Conservation (phyloP, 1,140 invertebrate species). For the Pararge aegeria region DNA sequence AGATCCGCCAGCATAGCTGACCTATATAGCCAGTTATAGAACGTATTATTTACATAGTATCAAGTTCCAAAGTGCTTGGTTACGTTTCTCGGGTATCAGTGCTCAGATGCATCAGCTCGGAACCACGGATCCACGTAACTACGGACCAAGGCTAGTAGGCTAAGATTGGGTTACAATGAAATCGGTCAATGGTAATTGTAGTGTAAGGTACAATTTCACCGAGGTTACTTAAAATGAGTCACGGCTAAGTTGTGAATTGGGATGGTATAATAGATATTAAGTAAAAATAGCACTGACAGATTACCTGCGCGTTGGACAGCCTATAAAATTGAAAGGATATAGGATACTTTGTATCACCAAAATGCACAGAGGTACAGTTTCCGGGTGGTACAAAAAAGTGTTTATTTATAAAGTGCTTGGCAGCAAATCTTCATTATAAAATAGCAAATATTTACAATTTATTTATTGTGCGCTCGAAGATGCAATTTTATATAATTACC, state of each 20-base stretch:
- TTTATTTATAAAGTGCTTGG: too few relatives aligned
- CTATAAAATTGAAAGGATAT: too few relatives aligned
- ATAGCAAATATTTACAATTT: too few relatives aligned
- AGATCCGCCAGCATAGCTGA: constrained; percentile 1
- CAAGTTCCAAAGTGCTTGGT: constrained; percentile 28
- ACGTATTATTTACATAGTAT: constrained; percentile 41
- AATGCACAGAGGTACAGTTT: too few relatives aligned
- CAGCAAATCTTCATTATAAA: too few relatives aligned
- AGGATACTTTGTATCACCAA: too few relatives aligned
- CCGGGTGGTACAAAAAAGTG: too few relatives aligned
- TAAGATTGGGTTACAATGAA: constrained; percentile 32
- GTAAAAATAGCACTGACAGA: too few relatives aligned
- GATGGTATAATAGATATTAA: not conserved
- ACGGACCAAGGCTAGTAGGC: constrained; percentile 46
- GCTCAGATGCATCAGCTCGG: constrained; percentile 36
- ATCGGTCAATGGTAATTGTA: constrained; percentile 36
- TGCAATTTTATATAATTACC: too few relatives aligned
- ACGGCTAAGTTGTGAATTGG: not conserved
- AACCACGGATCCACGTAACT: constrained; percentile 45
- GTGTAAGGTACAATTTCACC: constrained; percentile 33
- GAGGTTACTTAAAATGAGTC: constrained; percentile 47
- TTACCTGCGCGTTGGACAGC: too few relatives aligned
- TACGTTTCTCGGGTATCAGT: constrained; percentile 44
- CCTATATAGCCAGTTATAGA: constrained; percentile 35
- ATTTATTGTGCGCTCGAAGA: too few relatives aligned